Evolutionary conservation across 2,888 invertebrate species (phyloP).

Genomic region (Heteromyza rotundicornis): DNA sequence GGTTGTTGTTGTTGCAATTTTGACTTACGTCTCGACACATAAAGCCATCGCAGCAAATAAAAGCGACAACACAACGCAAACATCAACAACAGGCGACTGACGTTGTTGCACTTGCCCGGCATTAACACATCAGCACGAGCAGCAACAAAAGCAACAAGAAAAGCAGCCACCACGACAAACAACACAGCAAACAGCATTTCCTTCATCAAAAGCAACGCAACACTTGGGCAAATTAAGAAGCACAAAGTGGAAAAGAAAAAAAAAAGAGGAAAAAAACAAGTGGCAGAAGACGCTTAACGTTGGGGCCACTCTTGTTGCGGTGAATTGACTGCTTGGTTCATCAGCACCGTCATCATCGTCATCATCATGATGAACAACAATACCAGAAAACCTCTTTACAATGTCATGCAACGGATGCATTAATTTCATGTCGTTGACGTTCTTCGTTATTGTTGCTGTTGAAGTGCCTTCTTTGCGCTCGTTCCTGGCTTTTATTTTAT

Average conservation of each 20-base stretch:
- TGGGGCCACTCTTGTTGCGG: constrained; percentile 37
- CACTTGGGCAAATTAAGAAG: not conserved
- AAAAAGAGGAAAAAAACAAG: too few species aligned
- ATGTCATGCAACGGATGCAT: constrained; percentile 15
- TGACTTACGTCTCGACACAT: not conserved
- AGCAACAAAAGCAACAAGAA: too few species aligned
- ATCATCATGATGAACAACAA: constrained; percentile 6
- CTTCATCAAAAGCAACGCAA: not conserved
- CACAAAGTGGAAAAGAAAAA: not conserved
- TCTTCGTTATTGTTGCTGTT: too few species aligned
- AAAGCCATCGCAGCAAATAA: too few species aligned
- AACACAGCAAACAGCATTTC: not conserved
- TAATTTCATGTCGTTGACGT: constrained; percentile 9
- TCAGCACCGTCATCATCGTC: constrained; percentile 24
- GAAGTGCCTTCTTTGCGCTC: not conserved
- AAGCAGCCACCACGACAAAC: too few species aligned
- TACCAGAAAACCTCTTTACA: not conserved
- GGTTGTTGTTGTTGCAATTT: not conserved
- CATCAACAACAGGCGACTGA: not conserved
- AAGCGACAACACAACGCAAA: too few species aligned
- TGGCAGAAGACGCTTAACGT: too few species aligned
- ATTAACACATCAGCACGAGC: too few species aligned
- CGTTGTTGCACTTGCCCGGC: not conserved
- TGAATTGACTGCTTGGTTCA: constrained; percentile 32
- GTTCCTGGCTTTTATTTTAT: not conserved